Conservation (phyloP, 53 echinoderm and acorn worm species). For the Temnopleurus reevesii region DNA sequence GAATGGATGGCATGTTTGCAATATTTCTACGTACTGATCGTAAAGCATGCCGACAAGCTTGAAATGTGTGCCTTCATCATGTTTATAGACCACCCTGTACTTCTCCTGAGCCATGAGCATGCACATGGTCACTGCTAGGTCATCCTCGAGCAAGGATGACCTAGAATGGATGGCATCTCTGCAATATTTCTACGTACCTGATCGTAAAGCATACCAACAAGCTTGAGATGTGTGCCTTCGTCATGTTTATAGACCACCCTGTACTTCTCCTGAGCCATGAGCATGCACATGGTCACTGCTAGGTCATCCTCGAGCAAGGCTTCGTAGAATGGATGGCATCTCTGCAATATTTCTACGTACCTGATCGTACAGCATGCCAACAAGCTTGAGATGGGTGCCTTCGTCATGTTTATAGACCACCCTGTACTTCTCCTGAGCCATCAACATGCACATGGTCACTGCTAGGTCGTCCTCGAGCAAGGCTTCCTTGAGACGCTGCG, state of each 20-base stretch:
- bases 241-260: conserved; percentile 86
- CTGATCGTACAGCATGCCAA: conserved; percentile 98
- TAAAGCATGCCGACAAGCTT: conserved; percentile 95
- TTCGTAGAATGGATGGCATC: conserved; percentile 84
- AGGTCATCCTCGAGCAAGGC: conserved; percentile 83
- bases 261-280: conserved; percentile 95
- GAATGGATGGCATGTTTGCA: too few species aligned
- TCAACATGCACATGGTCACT: conserved; percentile 89
- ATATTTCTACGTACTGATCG: too few species aligned
- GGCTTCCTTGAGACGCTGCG: conserved; percentile 90
- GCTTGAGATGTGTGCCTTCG: conserved; percentile 85
- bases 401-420: conserved; percentile 82
- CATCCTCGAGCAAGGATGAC: conserved; percentile 81
- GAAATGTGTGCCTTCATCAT: conserved; percentile 79
- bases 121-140: conserved; percentile 85
- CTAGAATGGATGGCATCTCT: too few species aligned
- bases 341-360: conserved; percentile 35
- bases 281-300: conserved; percentile 86
- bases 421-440: conserved; percentile 92
- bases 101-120: conserved; percentile 97
- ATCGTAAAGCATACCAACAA: conserved; percentile 95
- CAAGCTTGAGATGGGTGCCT: conserved; percentile 90
- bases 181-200: conserved; percentile 64
- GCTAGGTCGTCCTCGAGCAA: conserved; percentile 84
- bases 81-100: conserved; percentile 86